A percentile compares a stretch with the other conserved stretches of the same genome.
Conservation (phyloP, 2,113 vertebrate species). For the Oreochromis niloticus region DNA sequence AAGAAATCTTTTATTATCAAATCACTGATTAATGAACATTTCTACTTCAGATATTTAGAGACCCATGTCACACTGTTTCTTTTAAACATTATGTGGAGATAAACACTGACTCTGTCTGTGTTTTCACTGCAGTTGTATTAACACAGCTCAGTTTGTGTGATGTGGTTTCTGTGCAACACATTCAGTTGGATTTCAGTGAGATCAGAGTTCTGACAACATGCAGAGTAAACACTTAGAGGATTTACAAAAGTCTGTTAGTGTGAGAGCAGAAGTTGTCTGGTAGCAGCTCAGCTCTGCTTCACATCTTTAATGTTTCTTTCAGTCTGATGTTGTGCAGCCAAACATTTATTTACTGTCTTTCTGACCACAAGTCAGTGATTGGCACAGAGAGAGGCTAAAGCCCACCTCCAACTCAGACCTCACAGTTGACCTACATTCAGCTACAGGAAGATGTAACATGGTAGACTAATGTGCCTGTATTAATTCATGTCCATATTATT, state of each 20-base stretch:
- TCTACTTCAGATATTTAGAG: background rate
- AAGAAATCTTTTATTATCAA: fast-evolving
- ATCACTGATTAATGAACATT: background rate
- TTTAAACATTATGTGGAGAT: background rate
- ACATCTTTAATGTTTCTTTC: background rate
- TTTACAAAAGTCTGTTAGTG: too few species aligned
- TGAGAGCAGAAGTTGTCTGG: too few species aligned
- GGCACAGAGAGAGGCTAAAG: background rate
- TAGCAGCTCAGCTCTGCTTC: too few species aligned
- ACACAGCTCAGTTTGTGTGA: fast-evolving
- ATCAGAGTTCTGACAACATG: too few species aligned
- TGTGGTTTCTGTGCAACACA: background rate
- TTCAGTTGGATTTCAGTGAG: background rate
- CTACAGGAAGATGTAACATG: background rate
- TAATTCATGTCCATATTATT: too few species aligned
- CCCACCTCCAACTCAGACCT: fast-evolving
- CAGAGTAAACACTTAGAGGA: too few species aligned
- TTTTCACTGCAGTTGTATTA: background rate
- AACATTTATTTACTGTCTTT: background rate
- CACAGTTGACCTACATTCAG: background rate
- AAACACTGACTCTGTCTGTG: background rate
- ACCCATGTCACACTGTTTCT: background rate
- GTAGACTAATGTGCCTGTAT: too few species aligned
- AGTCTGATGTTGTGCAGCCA: background rate
- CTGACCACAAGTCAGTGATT: background rate